Percentiles rank a stretch among this genome's conserved stretches.
Evolutionary conservation across 2,113 vertebrate genomes (phyloP).

Genomic region (Rana temporaria): DNA sequence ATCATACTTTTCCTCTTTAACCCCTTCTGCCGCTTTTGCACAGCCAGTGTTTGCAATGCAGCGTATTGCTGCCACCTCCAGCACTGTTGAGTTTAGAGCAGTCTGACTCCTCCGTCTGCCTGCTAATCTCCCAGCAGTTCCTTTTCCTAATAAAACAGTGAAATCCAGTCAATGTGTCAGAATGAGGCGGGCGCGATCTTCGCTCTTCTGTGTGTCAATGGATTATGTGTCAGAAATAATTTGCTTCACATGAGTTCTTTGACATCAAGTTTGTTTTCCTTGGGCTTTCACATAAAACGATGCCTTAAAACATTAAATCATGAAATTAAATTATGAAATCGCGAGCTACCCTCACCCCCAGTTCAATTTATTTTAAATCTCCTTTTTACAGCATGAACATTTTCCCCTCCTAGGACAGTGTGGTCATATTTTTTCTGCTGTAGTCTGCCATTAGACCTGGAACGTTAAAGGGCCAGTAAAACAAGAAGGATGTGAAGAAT

Average conservation of each 20-base stretch:
- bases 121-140: slow-evolving; percentile 3
- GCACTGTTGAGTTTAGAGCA: slow-evolving; percentile 41
- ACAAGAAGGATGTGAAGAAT: too few relatives aligned
- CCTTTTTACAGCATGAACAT: too few relatives aligned
- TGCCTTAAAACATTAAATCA: neutral
- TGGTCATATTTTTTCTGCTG: too few relatives aligned
- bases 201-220: neutral
- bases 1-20: slow-evolving; percentile 20
- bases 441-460: too few relatives aligned
- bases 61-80: slow-evolving; percentile 51
- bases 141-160: slow-evolving; percentile 20
- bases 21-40: neutral
- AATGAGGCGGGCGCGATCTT: slow-evolving; percentile 13
- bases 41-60: neutral
- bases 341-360: neutral
- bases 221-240: slow-evolving; percentile 41
- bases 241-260: slow-evolving; percentile 14
- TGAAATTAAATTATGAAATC: too few relatives aligned
- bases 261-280: slow-evolving; percentile 30
- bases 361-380: neutral
- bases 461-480: too few relatives aligned
- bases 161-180: slow-evolving; percentile 42
- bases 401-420: too few relatives aligned
- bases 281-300: slow-evolving; percentile 1
- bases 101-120: slow-evolving; percentile 5